These are phyloP conservation scores for Holocentrus rufus DNA, from an alignment of 2,797 vertebrate species.

Conservation along the genomic window DNA sequence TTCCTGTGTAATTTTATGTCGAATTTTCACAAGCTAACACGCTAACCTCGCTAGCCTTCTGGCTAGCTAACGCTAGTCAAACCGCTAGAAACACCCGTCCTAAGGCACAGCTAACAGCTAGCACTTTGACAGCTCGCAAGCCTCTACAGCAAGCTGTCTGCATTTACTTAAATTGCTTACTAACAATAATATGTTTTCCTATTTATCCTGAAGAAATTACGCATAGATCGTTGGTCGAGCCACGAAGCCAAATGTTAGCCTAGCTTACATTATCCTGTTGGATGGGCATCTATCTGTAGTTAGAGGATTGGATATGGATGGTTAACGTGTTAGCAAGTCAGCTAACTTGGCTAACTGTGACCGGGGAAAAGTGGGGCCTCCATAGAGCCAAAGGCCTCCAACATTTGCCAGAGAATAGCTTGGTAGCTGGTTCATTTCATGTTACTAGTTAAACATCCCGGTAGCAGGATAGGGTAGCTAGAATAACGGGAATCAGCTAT, in stretches of 20 bases:
- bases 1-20: conserved; percentile 39
- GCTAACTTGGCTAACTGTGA: conserved; percentile 68
- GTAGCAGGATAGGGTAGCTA: not conserved
- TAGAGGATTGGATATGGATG: conserved; percentile 28
- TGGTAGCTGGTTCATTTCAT: not conserved
- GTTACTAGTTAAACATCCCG: not conserved
- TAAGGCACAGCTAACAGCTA: conserved; percentile 61
- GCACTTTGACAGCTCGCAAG: conserved; percentile 60
- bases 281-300: conserved; percentile 15
- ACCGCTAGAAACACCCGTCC: conserved; percentile 45
- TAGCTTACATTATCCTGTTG: not conserved
- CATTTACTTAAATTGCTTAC: not conserved
- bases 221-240: no score
- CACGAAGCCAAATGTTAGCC: not conserved
- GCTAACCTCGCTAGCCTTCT: conserved; percentile 63
- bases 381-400: conserved; percentile 62
- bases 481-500: conserved; percentile 2
- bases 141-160: not conserved
- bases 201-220: not conserved
- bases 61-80: conserved; percentile 56
- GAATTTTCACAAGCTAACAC: conserved; percentile 64
- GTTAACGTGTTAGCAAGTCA: conserved; percentile 64
- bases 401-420: conserved; percentile 37
- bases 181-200: not conserved
- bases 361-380: conserved; percentile 69